A percentile compares a stretch with the other conserved stretches of the same genome.
These are phyloP conservation scores for Salmo trutta DNA, from an alignment of 2,797 vertebrate genomes.

Conservation along the genomic window DNA sequence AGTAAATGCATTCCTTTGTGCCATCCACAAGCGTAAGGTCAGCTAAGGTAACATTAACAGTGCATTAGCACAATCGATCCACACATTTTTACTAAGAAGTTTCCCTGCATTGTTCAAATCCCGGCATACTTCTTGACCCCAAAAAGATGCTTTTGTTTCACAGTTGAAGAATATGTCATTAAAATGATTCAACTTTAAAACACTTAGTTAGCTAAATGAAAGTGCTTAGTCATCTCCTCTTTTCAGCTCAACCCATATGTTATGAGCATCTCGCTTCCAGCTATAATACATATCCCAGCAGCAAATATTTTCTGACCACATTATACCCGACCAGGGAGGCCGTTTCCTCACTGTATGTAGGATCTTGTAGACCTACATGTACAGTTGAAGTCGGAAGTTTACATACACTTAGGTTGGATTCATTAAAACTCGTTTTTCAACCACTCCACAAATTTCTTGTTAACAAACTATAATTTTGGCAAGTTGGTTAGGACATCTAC, in stretches of 20 bases:
- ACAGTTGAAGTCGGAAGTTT: too few relatives aligned
- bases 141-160: not conserved
- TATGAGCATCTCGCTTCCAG: not conserved
- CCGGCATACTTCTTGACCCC: not conserved
- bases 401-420: too few relatives aligned
- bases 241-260: not conserved
- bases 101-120: not conserved
- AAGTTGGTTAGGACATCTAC: too few relatives aligned
- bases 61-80: slow-evolving; percentile 6
- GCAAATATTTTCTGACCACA: too few relatives aligned
- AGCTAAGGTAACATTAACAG: slow-evolving; percentile 64
- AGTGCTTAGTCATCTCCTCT: not conserved
- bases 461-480: too few relatives aligned
- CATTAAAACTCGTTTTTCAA: too few relatives aligned
- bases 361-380: too few relatives aligned
- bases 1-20: slow-evolving; percentile 83
- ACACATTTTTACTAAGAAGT: not conserved
- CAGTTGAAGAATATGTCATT: not conserved
- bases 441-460: too few relatives aligned
- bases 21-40: slow-evolving; percentile 79
- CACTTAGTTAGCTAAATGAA: not conserved
- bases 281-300: too few relatives aligned
- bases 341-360: too few relatives aligned
- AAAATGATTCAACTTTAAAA: not conserved
- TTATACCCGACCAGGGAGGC: too few relatives aligned